Evolutionary conservation across 2,888 invertebrate genomes (phyloP), one percentile per base, ranked within the genome.

Genomic region (Tinea semifulvella): DNA sequence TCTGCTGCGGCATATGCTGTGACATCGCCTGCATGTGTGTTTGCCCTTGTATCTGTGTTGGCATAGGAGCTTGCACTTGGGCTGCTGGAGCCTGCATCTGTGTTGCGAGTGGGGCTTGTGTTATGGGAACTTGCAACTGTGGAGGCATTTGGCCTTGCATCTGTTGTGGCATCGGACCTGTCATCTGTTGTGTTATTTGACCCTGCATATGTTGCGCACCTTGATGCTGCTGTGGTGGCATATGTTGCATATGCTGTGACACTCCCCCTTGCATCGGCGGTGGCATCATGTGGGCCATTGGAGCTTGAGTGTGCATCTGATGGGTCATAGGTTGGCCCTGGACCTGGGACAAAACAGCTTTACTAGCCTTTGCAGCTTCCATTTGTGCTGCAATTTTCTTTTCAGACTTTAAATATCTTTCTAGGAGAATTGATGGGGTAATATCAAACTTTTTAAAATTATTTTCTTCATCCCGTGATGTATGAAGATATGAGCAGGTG

Each of bases 401-500:
- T 22, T 40, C 40, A n/a, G 22, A 11, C 8, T 20, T 22, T 2
- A 63, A 56, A 48, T 76, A 68, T 25, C 76, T 57, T 22, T 75
- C 68, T 0, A 56, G 53, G 2, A 77, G 50, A 0, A 66, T 61
- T n/a, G 55, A 53, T 1, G 79, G 79, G 43, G 74, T 56, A 47
- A 62, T 58, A 1, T 69, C 70, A 0, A 56, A 56, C 0, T 57
- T 54, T 4, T 62, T 46, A 53, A 76, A 77, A 3, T 65, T 50
- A 42, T 54, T 63, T 45, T 75, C 58, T 19, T 79, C 76, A 22
- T 74, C 72, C 27, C 62, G 62, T 0, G 67, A 61, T 0, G 68
- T 55, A 38, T 76, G 77, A 3, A 77, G 53, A 50, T 67, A 79
- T 0, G 63, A 65, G 47, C 79, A 77, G 43, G 64, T 63, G 19